phyloP scores from a whole-genome alignment of 2,888 invertebrate genomes.

The Willowsia nigromaculata region DNA sequence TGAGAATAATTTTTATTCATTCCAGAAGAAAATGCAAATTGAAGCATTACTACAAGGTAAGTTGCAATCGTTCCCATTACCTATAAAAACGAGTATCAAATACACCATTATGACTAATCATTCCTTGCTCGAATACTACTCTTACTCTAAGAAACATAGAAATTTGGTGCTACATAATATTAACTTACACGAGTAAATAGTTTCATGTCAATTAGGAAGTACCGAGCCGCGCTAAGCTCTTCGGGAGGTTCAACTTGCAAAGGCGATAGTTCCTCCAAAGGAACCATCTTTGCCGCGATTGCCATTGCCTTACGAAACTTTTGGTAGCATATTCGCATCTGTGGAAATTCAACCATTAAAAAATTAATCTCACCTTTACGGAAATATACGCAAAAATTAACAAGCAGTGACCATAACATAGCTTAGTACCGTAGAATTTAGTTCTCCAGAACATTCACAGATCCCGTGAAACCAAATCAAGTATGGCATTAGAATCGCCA shows the following conservation, averaged over 20 bases:
- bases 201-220: slow-evolving; percentile 56
- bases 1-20: not conserved
- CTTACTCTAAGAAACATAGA: too few species aligned
- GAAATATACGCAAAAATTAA: too few species aligned
- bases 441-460: slow-evolving; percentile 5
- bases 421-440: not conserved
- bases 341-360: not conserved
- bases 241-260: slow-evolving; percentile 41
- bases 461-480: slow-evolving; percentile 57
- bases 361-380: too few species aligned
- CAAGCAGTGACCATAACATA: too few species aligned
- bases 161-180: too few species aligned
- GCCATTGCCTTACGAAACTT: slow-evolving; percentile 16
- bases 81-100: not conserved
- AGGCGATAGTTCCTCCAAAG: not conserved
- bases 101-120: too few species aligned
- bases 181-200: slow-evolving; percentile 64
- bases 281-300: not conserved
- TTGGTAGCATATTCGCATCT: slow-evolving; percentile 37
- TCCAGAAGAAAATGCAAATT: slow-evolving; percentile 34
- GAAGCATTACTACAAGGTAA: slow-evolving; percentile 59
- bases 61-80: slow-evolving; percentile 66
- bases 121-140: too few species aligned
- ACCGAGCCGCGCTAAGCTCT: slow-evolving; percentile 41
- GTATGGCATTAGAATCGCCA: slow-evolving; percentile 56